phyloP scores from a whole-genome alignment of 2,888 invertebrate species.

The Perdita meconis region DNA sequence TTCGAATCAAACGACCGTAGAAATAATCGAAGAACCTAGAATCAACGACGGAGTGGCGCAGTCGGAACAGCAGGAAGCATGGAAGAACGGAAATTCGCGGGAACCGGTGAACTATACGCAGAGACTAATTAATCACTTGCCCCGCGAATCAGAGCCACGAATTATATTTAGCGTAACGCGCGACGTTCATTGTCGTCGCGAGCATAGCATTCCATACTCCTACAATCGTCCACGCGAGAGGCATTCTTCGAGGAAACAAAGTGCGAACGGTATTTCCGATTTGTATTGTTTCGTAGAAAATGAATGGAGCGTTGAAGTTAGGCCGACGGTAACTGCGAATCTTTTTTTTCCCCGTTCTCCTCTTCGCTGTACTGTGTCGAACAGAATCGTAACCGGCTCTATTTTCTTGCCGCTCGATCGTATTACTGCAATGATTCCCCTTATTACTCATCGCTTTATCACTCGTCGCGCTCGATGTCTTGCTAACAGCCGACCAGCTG shows the following conservation, averaged over 20 bases:
- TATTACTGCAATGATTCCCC: constrained; percentile 30
- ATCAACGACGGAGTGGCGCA: too few relatives aligned
- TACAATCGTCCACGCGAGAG: constrained; percentile 9
- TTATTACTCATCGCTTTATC: constrained; percentile 21
- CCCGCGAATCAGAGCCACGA: constrained; percentile 47
- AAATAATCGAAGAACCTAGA: too few relatives aligned
- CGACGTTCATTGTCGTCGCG: constrained; percentile 41
- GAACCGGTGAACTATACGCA: too few relatives aligned
- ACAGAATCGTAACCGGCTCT: constrained; percentile 1
- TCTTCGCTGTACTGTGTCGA: background rate
- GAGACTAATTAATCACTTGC: constrained; percentile 49
- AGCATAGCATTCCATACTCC: constrained; percentile 47
- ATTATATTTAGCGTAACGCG: constrained; percentile 47
- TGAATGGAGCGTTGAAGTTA: constrained; percentile 8
- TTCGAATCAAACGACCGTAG: background rate
- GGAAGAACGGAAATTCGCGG: background rate
- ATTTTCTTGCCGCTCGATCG: constrained; percentile 10
- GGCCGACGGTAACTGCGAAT: constrained; percentile 19
- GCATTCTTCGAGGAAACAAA: constrained; percentile 9
- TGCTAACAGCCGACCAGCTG: background rate
- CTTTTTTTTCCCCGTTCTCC: constrained; percentile 2
- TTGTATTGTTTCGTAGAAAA: background rate
- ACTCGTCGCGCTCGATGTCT: constrained; percentile 4
- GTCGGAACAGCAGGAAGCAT: too few relatives aligned
- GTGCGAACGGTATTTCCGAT: background rate